Conservation (phyloP, 2,888 invertebrate genomes). For the Ophion ventricosus region DNA sequence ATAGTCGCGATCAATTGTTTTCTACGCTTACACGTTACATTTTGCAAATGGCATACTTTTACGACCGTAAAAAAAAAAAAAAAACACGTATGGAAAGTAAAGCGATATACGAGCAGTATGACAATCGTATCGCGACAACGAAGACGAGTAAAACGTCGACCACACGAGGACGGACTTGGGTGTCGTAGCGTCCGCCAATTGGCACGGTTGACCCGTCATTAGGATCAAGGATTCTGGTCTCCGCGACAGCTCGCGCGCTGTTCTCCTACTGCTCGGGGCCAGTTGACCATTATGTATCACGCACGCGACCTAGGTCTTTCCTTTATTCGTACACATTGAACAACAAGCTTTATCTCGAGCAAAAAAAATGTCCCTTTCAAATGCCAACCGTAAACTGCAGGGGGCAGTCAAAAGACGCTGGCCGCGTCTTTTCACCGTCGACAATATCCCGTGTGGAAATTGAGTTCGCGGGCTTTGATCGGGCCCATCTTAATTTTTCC, state of each 20-base stretch:
- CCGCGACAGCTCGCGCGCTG: constrained; percentile 37
- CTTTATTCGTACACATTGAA: constrained; percentile 6
- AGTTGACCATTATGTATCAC: constrained; percentile 28
- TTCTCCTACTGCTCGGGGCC: constrained; percentile 21
- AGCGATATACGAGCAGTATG: constrained; percentile 32
- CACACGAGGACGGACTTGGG: constrained; percentile 45
- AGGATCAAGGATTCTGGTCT: constrained; percentile 80
- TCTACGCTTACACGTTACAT: not conserved
- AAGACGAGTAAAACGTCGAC: constrained; percentile 44
- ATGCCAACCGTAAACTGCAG: not conserved
- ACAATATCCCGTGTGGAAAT: too few species aligned
- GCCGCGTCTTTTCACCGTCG: not conserved
- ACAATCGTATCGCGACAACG: constrained; percentile 42
- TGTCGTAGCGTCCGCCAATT: constrained; percentile 75
- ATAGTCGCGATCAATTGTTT: not conserved
- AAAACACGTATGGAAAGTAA: not conserved
- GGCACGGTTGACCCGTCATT: constrained; percentile 81
- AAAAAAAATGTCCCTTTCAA: not conserved
- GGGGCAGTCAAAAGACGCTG: not conserved
- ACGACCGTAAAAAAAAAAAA: not conserved
- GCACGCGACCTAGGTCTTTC: constrained; percentile 43
- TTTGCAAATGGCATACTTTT: not conserved
- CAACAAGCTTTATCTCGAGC: not conserved
- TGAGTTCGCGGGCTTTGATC: too few species aligned
- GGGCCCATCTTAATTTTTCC: too few species aligned